Evolutionary conservation across 2,113 vertebrate species (phyloP).

Genomic region (Antennarius striatus): DNA sequence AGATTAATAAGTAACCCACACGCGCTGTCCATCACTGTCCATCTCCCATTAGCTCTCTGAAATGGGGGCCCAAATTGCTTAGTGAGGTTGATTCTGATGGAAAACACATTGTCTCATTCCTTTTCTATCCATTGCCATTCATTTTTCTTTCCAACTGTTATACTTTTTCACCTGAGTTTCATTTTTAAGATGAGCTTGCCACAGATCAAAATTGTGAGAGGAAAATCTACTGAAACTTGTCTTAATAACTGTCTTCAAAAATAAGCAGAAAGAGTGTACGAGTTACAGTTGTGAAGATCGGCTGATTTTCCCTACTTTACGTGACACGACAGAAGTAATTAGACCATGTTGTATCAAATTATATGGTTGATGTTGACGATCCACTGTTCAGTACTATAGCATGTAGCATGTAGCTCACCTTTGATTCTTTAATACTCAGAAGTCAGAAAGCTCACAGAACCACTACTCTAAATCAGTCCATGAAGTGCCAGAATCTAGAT

Average conservation of each 20-base stretch:
- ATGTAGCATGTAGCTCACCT: too few species aligned
- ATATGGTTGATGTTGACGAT: too few species aligned
- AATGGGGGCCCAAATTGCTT: slow-evolving; percentile 80
- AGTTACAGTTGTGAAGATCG: background rate
- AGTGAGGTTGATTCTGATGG: slow-evolving; percentile 75
- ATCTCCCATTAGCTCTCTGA: slow-evolving; percentile 82
- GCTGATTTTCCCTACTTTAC: too few species aligned
- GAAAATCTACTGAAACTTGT: background rate
- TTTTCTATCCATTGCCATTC: slow-evolving; percentile 46
- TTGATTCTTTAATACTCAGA: too few species aligned
- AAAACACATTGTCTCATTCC: slow-evolving; percentile 67
- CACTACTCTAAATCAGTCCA: background rate
- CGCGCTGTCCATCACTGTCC: slow-evolving; percentile 82
- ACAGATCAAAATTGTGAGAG: background rate
- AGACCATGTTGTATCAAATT: too few species aligned
- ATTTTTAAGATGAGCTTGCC: slow-evolving; percentile 42
- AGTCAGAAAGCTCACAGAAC: background rate
- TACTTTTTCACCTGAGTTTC: slow-evolving; percentile 48
- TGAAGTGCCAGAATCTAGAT: too few species aligned
- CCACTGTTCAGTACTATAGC: too few species aligned
- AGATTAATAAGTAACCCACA: slow-evolving; percentile 85
- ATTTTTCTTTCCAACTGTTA: slow-evolving; percentile 39
- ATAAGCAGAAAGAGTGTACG: background rate
- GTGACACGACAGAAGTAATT: too few species aligned
- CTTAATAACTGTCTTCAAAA: background rate